Conservation (phyloP, 1,140 invertebrate species). For the Drosophila neocordata region DNA sequence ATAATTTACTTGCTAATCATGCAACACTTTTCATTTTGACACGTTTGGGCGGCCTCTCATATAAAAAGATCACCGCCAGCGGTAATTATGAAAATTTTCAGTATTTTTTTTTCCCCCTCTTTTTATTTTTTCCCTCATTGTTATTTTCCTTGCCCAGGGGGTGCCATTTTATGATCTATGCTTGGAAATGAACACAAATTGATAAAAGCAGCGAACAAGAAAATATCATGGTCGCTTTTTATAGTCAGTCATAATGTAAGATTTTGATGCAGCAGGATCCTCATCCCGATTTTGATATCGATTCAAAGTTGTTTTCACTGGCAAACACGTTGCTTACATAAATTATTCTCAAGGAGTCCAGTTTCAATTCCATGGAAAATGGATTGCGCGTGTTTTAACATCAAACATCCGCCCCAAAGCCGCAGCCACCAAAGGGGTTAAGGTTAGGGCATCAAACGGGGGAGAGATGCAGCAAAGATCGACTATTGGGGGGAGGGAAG, state of each 20-base stretch:
- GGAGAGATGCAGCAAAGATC: too few relatives aligned
- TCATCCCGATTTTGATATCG: constrained; percentile 30
- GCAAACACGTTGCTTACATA: constrained; percentile 71
- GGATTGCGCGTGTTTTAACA: constrained; percentile 68
- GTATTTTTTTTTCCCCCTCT: constrained; percentile 11
- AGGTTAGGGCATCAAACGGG: constrained; percentile 9
- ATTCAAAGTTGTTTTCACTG: constrained; percentile 59
- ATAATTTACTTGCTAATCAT: constrained; percentile 79
- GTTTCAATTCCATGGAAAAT: constrained; percentile 68
- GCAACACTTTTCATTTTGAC: constrained; percentile 80
- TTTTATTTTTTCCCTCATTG: constrained; percentile 20
- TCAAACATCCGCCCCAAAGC: constrained; percentile 75
- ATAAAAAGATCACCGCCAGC: constrained; percentile 70
- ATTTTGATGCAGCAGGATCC: constrained; percentile 1
- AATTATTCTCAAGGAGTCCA: constrained; percentile 61
- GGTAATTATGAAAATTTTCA: constrained; percentile 74
- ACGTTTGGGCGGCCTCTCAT: constrained; percentile 68
- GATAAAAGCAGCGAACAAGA: constrained; percentile 59
- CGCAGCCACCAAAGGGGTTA: constrained; percentile 46
- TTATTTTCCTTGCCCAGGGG: constrained; percentile 54
- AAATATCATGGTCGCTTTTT: constrained; percentile 58
- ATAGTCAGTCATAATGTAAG: constrained; percentile 40
- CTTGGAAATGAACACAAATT: constrained; percentile 78
- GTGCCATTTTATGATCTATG: constrained; percentile 73
- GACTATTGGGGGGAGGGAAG: constrained; percentile 13